Conservation (phyloP, 2,888 invertebrate species). For the Stratiomys singularior region DNA sequence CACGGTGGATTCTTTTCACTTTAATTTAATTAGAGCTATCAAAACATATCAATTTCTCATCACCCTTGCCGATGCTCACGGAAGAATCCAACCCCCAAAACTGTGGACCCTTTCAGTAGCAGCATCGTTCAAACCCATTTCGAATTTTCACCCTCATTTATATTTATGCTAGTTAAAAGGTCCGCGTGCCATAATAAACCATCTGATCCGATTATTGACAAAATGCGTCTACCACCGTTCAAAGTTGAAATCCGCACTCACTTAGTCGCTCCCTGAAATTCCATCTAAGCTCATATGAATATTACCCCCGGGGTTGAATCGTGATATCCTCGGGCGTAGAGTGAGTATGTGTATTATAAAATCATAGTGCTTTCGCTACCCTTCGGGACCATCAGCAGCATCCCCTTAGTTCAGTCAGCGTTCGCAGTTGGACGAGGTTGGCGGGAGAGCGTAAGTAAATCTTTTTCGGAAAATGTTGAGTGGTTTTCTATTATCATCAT, state of each 20-base stretch:
- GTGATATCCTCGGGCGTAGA: background rate
- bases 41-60: slow-evolving; percentile 45
- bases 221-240: slow-evolving; percentile 70
- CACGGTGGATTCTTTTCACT: slow-evolving; percentile 26
- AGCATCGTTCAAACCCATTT: slow-evolving; percentile 31
- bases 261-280: background rate
- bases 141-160: slow-evolving; percentile 35
- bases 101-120: slow-evolving; percentile 24
- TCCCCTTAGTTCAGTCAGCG: slow-evolving; percentile 2
- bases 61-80: slow-evolving; percentile 19
- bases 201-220: slow-evolving; percentile 70
- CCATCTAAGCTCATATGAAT: slow-evolving; percentile 31
- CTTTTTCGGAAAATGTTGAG: slow-evolving; percentile 41
- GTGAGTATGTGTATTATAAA: slow-evolving; percentile 33
- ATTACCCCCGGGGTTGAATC: slow-evolving; percentile 13
- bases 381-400: slow-evolving; percentile 27
- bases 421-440: background rate
- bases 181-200: slow-evolving; percentile 54
- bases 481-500: slow-evolving; percentile 47
- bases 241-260: slow-evolving; percentile 46
- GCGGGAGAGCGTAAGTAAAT: slow-evolving; percentile 16
- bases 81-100: background rate
- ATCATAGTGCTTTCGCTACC: slow-evolving; percentile 39
- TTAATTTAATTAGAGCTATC: slow-evolving; percentile 44
- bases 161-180: slow-evolving; percentile 51